Percentiles rank a stretch among this genome's conserved stretches.
Evolutionary conservation across 2,113 vertebrate species (phyloP).

Genomic region (Aegithalos caudatus): DNA sequence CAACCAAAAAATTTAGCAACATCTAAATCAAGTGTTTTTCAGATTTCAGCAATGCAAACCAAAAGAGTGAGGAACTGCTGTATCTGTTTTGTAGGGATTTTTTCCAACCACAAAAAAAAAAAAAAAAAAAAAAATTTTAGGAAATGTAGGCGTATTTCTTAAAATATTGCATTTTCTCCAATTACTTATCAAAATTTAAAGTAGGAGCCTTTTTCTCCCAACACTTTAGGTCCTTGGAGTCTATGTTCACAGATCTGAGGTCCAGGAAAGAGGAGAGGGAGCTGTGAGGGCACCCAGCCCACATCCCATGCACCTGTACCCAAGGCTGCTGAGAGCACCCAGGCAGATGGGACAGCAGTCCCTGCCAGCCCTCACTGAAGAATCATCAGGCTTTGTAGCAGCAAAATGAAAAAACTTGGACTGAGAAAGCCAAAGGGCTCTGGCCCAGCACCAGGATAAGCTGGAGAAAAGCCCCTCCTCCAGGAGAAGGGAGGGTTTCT

Average conservation of each 20-base stretch:
- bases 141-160: background rate
- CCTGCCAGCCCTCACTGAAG: background rate
- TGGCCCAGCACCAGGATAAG: background rate
- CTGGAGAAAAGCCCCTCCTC: background rate
- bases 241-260: background rate
- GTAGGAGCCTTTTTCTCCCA: background rate
- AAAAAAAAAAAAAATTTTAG: too few relatives aligned
- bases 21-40: background rate
- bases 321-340: background rate
- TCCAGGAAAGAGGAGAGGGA: background rate
- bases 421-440: background rate
- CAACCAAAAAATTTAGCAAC: background rate
- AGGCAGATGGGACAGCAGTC: background rate
- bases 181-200: background rate
- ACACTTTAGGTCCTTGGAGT: background rate
- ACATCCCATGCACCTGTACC: background rate
- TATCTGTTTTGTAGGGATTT: background rate
- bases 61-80: background rate
- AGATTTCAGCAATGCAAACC: background rate
- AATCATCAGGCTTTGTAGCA: background rate
- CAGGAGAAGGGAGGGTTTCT: background rate
- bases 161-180: background rate
- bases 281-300: background rate
- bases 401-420: background rate
- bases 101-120: too few relatives aligned